These are phyloP conservation scores for Drosophila conformis DNA, from an alignment of 2,888 invertebrate genomes.

Conservation along the genomic window DNA sequence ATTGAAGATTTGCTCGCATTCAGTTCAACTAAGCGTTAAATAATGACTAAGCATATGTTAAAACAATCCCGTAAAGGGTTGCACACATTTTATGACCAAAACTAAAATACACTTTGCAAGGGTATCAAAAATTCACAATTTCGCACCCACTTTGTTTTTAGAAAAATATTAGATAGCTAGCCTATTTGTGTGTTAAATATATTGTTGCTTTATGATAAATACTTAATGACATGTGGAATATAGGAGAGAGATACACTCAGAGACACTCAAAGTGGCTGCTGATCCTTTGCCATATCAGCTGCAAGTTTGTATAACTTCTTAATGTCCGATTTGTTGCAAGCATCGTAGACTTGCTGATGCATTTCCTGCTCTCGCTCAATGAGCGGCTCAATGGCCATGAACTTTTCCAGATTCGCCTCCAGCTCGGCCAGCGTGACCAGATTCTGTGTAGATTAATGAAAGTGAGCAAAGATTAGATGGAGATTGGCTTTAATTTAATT, in stretches of 20 bases:
- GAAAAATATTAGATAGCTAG: not conserved
- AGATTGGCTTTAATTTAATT: not conserved
- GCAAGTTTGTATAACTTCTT: conserved; percentile 39
- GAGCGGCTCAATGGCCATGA: conserved; percentile 36
- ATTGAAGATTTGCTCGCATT: not conserved
- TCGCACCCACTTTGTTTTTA: not conserved
- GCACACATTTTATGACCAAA: not conserved
- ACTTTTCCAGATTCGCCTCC: conserved; percentile 52
- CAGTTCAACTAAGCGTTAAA: not conserved
- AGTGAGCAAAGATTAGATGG: not conserved
- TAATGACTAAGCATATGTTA: not conserved
- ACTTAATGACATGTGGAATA: not conserved
- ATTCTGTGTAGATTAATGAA: conserved; percentile 46
- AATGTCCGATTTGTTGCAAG: conserved; percentile 32
- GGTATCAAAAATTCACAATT: not conserved
- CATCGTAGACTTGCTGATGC: conserved; percentile 42
- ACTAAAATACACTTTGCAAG: not conserved
- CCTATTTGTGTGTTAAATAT: not conserved
- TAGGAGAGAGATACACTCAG: not conserved
- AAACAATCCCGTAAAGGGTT: not conserved
- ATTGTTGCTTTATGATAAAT: not conserved
- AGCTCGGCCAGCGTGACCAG: conserved; percentile 60
- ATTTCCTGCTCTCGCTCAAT: conserved; percentile 46
- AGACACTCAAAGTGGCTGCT: conserved; percentile 4
- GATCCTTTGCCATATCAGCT: conserved; percentile 7